Evolutionary conservation across 2,797 vertebrate genomes (phyloP), one percentile per base, ranked within the genome.

Genomic region (Halcyon chelicuti): DNA sequence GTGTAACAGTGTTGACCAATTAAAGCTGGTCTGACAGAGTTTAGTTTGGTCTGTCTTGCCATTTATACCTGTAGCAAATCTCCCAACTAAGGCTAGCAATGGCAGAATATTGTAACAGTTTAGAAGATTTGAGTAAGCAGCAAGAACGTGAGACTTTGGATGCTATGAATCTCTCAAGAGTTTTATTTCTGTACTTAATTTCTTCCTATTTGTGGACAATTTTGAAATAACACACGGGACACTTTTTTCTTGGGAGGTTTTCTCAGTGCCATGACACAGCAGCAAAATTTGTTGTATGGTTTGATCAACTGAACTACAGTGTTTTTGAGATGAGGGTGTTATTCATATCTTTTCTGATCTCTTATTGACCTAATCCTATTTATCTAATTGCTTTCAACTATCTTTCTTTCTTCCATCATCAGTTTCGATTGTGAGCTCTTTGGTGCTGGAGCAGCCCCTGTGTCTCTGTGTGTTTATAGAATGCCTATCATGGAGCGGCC

Each of bases 361-460:
- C 42, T 81, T 75, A 25, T 40, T 90, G 58, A 66, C 35, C 22
- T 80, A 58, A 39, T 58, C 61, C 10, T 54, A 11, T 80, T 76
- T 54, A 19, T 91, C 39, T 65, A 23, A 83, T 65, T 83, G 23
- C 19, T 88, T 75, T 31, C 19, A 75, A 46, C 17, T 5, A 7
- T 49, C 80, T 92, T 67, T 72, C 9, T 23, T 9, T 58, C 29
- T 85, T 31, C 8, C 22, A 29, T n/a, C 14, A 35, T 37, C 28
- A 57, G 0, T 77, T 76, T 14, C 21, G 28, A n/a, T 14, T 58
- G 9, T n/a, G 19, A 86, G n/a, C 22, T 39, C 46, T 90, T 77
- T 5, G 3, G 21, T 31, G 19, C 31, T 1, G 0, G 25, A 84
- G 7, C 21, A 58, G 10, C 26, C 37, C 23, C 40, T 60, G 8